Base-by-base conservation (phyloP, 1,140 invertebrate species). In the Drosophila quadrilineata region DNA sequence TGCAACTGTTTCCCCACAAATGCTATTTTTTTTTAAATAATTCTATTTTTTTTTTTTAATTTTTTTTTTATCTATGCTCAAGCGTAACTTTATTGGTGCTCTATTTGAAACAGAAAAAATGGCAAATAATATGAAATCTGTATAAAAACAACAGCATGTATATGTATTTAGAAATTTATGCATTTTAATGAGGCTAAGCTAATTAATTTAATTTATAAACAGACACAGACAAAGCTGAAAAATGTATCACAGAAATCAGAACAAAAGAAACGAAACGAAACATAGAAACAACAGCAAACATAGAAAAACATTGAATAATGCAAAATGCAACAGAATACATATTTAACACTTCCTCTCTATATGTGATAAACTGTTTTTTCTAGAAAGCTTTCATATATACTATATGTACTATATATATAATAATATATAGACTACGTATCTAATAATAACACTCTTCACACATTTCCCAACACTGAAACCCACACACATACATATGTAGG, bases 321-420 rank as follows among this genome's bases (percentile, higher is more conserved):
- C 35, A 49, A 63, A 53, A 63, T 3, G 35, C 35, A 49, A 63
- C 43, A 31, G 24, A 65, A 63, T 75, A 86, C 79, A 85, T 79
- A 84, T 84, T 77, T 77, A 65, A 85, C 80, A 85, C 80, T 84
- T 85, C 80, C 79, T 85, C 77, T 69, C 62, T 79, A 80, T 86
- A 79, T 85, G 79, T 86, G 80, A 85, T 84, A 84, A 86, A 85
- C 80, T 66, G 69, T 71, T 80, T 85, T 85, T 85, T 85, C 71
- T 85, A 85, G 74, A 85, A 86, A 85, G 79, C 79, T 85, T 85
- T 85, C 79, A 75, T 68, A 75, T 62, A 70, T 33, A 50, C 31
- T 45, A 21, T 45, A 36, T 26, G 10, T 24, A 36, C 12, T 38
- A 68, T 38, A 56, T 33, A 75, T 63, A 71, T 33, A 54, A 70